Evolutionary conservation across 2,797 vertebrate species (phyloP).

Genomic region (Eurystomus glaucurus): DNA sequence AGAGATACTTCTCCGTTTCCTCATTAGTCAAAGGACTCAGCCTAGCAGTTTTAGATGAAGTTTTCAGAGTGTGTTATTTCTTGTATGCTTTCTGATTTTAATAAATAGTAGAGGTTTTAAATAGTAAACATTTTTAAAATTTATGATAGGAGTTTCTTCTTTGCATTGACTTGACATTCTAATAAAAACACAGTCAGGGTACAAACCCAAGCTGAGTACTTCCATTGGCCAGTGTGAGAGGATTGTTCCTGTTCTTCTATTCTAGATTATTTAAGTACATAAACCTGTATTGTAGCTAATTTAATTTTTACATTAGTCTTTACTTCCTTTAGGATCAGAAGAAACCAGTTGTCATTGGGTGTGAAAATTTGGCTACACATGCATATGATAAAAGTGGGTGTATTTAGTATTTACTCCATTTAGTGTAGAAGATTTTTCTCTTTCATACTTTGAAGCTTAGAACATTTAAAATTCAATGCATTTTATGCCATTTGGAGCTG

Average conservation of each 20-base stretch:
- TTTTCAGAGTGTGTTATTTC: conserved; percentile 25
- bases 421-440: not conserved
- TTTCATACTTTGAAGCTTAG: not conserved
- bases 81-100: conserved; percentile 40
- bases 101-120: conserved; percentile 38
- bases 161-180: not conserved
- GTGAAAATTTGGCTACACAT: not conserved
- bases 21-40: not conserved
- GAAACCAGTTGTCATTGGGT: not conserved
- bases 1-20: conserved; percentile 7
- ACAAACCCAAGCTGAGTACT: not conserved
- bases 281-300: not conserved
- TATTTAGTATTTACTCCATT: not conserved
- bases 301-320: not conserved
- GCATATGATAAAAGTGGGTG: not conserved
- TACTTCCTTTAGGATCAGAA: not conserved
- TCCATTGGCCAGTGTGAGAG: not conserved
- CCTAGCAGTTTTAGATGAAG: conserved; percentile 26
- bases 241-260: not conserved
- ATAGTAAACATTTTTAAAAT: not conserved
- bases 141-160: not conserved
- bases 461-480: not conserved
- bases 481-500: not conserved
- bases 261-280: not conserved
- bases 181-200: not conserved